A percentile compares a stretch with the other conserved stretches of the same genome.
phyloP scores from a whole-genome alignment of 2,113 vertebrate genomes.

The Centropus unirufus region DNA sequence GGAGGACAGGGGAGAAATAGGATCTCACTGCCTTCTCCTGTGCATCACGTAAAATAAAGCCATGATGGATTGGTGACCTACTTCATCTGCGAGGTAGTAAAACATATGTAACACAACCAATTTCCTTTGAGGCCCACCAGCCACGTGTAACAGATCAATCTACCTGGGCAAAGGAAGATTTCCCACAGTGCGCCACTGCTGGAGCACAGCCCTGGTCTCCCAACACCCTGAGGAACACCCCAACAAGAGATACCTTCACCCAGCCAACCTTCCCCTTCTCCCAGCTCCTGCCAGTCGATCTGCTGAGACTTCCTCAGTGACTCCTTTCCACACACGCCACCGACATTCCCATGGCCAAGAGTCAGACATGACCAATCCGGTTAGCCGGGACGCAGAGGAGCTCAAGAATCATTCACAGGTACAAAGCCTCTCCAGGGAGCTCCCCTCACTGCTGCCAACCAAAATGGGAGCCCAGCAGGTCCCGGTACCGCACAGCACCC shows the following conservation, averaged over 20 bases:
- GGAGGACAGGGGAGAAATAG: not conserved
- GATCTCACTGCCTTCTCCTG: not conserved
- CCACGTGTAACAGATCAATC: not conserved
- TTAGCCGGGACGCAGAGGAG: not conserved
- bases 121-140: not conserved
- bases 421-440: not conserved
- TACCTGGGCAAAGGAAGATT: not conserved
- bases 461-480: not conserved
- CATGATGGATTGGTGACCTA: not conserved
- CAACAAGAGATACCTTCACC: not conserved
- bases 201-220: not conserved
- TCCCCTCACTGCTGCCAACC: not conserved
- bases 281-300: too few species aligned
- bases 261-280: too few species aligned
- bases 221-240: rapidly evolving
- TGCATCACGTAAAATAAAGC: not conserved
- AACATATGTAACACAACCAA: rapidly evolving
- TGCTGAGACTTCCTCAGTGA: not conserved
- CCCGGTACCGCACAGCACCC: not conserved
- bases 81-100: not conserved
- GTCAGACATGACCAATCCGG: not conserved
- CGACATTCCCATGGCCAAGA: not conserved
- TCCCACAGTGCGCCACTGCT: not conserved
- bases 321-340: not conserved
- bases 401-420: not conserved